phyloP scores from a whole-genome alignment of 2,113 vertebrate species.

The Tachycineta bicolor region DNA sequence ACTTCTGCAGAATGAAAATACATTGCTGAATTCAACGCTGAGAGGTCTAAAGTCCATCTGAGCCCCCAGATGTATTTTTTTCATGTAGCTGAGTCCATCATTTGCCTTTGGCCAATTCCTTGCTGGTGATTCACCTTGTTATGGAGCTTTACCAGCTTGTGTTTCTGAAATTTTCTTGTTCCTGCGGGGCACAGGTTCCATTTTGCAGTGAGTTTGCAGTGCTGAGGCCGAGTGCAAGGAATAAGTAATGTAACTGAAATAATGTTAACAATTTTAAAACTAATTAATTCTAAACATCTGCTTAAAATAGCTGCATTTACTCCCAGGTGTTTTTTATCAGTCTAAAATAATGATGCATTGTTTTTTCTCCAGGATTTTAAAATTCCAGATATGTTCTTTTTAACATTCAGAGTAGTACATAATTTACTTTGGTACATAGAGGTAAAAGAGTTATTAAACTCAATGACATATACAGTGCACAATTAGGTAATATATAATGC shows the following conservation, averaged over 20 bases:
- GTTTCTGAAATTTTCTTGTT: neutral
- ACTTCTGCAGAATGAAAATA: conserved; percentile 13
- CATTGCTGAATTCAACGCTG: neutral
- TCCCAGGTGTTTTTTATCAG: conserved; percentile 16
- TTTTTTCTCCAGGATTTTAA: neutral
- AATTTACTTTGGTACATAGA: neutral
- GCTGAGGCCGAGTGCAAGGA: neutral
- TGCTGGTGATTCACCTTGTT: neutral
- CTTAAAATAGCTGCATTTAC: neutral
- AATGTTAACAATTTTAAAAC: neutral
- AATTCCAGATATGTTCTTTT: neutral
- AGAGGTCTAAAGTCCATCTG: neutral
- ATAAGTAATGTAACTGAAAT: neutral
- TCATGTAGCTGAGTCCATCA: neutral
- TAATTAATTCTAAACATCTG: neutral
- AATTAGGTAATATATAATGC: neutral
- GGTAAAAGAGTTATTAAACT: neutral
- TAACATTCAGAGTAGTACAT: neutral
- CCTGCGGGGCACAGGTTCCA: neutral
- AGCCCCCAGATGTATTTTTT: neutral
- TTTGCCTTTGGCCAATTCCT: neutral
- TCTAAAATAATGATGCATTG: neutral
- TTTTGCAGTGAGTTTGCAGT: neutral
- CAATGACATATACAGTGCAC: neutral
- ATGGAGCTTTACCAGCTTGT: neutral